Evolutionary conservation across 2,113 vertebrate species (phyloP), one percentile per base, ranked within the genome.

Genomic region (Speoplatyrhinus poulsoni): DNA sequence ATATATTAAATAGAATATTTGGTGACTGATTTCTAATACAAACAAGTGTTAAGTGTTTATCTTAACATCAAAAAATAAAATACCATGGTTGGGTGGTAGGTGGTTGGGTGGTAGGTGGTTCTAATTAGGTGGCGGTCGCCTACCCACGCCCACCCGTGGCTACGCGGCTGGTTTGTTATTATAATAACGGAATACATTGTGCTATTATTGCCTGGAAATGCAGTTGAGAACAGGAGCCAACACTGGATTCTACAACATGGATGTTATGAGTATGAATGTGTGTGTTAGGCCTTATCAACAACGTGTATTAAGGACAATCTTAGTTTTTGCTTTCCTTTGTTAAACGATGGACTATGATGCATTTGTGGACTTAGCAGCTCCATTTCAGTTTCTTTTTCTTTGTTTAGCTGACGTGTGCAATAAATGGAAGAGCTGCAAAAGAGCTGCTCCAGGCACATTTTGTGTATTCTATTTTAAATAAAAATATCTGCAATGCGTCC

Each of bases 171-270:
- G 26, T 26, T 26, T 2, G 26, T 26, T 26, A 26, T 3, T 26
- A 67, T 56, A 52, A 73, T 56, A 36, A 53, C 47, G 66, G 61
- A 61, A 61, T 65, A 56, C 67, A 74, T 72, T 60, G 69, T 61
- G 62, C 3, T 15, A 47, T 59, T 16, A n/a, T 54, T 57, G 75
- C 85, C 75, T 2, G 60, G 77, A 62, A 79, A 70, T 69, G 69
- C 50, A 0, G 1, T 62, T 70, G 67, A 72, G 60, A 82, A 76
- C 76, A 85, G 81, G 70, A 85, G 83, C 68, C 46, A 33, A 65
- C 36, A 41, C 36, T 41, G 36, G 36, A 41, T 6, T 5, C 36
- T 41, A 41, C 19, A 19, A 19, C 9, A 33, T 57, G 36, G 16
- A 41, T 58, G 33, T 67, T 10, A 6, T 67, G 53, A 7, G 33